A percentile compares a stretch with the other conserved stretches of the same genome.
Conservation (phyloP, 64 coral and sea anemone genomes). For the Stichodactyla mertensii region DNA sequence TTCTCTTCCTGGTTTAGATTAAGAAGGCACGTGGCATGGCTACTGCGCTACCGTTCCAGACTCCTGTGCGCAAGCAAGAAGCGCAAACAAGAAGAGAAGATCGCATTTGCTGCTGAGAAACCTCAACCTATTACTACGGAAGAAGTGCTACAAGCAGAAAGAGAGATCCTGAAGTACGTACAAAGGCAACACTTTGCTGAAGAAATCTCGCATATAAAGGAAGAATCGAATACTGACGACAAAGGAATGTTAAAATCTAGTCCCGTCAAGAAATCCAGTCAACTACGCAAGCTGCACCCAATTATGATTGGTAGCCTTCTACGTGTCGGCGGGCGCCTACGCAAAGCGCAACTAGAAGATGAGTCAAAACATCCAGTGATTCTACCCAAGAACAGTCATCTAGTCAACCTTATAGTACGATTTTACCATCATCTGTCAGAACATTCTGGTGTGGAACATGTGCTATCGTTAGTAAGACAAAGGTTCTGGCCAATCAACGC, state of each 20-base stretch:
- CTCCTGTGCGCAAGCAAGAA: background rate
- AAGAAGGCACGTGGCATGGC: slow-evolving; percentile 41
- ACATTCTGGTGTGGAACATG: slow-evolving; percentile 42
- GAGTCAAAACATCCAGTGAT: slow-evolving; percentile 33
- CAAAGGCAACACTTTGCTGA: slow-evolving; percentile 13
- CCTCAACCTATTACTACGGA: slow-evolving; percentile 8
- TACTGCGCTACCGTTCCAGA: slow-evolving; percentile 25
- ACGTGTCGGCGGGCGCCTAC: slow-evolving; percentile 39
- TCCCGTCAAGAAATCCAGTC: slow-evolving; percentile 25
- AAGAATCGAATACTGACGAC: slow-evolving; percentile 14
- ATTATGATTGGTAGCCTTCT: slow-evolving; percentile 23
- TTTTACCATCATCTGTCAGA: slow-evolving; percentile 24
- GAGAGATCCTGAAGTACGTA: slow-evolving; percentile 32
- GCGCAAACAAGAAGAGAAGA: background rate
- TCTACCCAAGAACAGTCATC: slow-evolving; percentile 14
- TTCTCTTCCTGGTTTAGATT: slow-evolving; percentile 43
- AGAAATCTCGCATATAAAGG: background rate
- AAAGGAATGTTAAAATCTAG: background rate
- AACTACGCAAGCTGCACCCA: slow-evolving; percentile 33
- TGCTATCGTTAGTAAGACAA: slow-evolving; percentile 36
- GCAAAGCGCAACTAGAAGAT: slow-evolving; percentile 24
- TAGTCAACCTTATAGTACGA: slow-evolving; percentile 27
- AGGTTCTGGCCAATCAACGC: slow-evolving; percentile 36
- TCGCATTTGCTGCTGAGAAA: background rate
- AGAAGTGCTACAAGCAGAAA: slow-evolving; percentile 29